Conservation (phyloP, 2,797 vertebrate species). For the Enteromius treurensis region DNA sequence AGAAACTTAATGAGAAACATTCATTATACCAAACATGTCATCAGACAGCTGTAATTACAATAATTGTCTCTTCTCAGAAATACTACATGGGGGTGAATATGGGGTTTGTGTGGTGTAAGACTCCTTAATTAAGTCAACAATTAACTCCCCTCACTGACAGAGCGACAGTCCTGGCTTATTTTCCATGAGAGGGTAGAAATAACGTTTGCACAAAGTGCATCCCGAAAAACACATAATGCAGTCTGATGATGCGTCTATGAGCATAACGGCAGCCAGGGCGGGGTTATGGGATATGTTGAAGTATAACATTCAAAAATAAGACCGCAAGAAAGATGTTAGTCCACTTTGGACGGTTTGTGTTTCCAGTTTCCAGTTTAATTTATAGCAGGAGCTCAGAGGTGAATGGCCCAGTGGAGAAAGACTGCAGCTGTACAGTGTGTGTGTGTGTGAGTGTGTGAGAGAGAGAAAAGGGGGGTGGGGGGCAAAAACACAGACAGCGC, state of each 20-base stretch:
- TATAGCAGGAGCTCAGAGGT: constrained; percentile 76
- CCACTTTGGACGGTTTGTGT: constrained; percentile 72
- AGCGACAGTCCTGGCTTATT: constrained; percentile 51
- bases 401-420: constrained; percentile 71
- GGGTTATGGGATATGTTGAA: constrained; percentile 47
- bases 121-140: constrained; percentile 74
- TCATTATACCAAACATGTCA: constrained; percentile 70
- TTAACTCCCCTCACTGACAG: constrained; percentile 68
- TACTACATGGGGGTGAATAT: constrained; percentile 68
- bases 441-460: constrained; percentile 26
- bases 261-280: constrained; percentile 37
- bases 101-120: constrained; percentile 69
- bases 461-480: constrained; percentile 7
- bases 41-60: constrained; percentile 74
- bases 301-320: constrained; percentile 13
- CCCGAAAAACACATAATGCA: constrained; percentile 56
- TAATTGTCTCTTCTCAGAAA: constrained; percentile 76
- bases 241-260: constrained; percentile 9
- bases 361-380: constrained; percentile 82
- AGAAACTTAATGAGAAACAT: constrained; percentile 72
- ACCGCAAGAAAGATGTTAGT: constrained; percentile 24
- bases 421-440: constrained; percentile 67
- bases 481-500: constrained; percentile 65
- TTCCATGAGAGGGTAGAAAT: constrained; percentile 34
- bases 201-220: background rate